Percentiles rank a stretch among this genome's conserved stretches.
These are phyloP conservation scores for Cotesia typhae DNA, from an alignment of 1,140 invertebrate genomes.

Conservation along the genomic window DNA sequence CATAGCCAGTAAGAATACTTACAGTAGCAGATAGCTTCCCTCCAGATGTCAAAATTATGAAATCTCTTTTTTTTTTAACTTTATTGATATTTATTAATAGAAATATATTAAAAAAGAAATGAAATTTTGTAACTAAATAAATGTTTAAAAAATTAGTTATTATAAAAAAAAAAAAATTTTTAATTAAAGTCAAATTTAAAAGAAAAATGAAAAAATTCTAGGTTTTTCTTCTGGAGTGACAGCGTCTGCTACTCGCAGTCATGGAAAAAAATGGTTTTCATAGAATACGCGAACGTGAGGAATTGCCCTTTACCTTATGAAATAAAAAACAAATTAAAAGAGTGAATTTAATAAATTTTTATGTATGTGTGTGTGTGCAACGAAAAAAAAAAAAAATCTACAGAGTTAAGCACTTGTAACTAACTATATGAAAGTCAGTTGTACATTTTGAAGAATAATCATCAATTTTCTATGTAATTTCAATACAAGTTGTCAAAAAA, in stretches of 20 bases:
- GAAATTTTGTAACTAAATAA: constrained; percentile 27
- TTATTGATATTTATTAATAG: neutral
- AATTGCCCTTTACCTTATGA: constrained; percentile 58
- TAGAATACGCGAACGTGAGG: constrained; percentile 57
- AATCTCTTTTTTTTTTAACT: constrained; percentile 4
- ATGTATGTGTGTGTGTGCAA: constrained; percentile 30
- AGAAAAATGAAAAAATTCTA: constrained; percentile 31
- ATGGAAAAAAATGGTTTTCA: constrained; percentile 42
- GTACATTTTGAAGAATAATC: too few species aligned
- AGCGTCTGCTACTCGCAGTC: constrained; percentile 48
- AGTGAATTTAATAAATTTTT: constrained; percentile 25
- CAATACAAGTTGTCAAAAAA: too few species aligned
- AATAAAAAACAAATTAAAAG: constrained; percentile 37
- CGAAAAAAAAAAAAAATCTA: neutral
- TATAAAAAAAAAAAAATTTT: neutral
- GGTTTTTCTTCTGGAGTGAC: constrained; percentile 53
- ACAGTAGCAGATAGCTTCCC: constrained; percentile 51
- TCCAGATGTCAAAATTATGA: constrained; percentile 52
- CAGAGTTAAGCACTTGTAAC: neutral
- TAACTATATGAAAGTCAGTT: neutral
- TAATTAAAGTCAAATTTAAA: constrained; percentile 2
- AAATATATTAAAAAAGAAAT: constrained; percentile 26
- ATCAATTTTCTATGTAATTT: too few species aligned
- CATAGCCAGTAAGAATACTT: constrained; percentile 36
- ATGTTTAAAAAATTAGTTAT: constrained; percentile 28